Conservation (phyloP, 2,113 vertebrate species). For the Melanocharis versteri region DNA sequence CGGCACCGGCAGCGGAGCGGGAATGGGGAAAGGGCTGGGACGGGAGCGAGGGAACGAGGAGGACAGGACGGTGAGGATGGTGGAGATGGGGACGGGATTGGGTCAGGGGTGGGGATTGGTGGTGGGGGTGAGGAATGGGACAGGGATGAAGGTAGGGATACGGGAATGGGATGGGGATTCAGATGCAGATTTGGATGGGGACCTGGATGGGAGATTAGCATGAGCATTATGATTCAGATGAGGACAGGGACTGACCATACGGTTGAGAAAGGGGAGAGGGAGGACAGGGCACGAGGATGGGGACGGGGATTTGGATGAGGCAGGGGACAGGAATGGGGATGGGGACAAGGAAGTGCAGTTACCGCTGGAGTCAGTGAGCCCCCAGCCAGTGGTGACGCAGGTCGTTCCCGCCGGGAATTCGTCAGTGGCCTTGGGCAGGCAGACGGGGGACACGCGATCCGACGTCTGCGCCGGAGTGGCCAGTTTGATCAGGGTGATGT, state of each 20-base stretch:
- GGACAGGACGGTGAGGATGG: not conserved
- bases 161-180: not conserved
- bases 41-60: not conserved
- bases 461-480: not conserved
- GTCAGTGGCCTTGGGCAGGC: slow-evolving; percentile 19
- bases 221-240: not conserved
- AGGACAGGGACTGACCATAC: too few species aligned
- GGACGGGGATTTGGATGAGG: not conserved
- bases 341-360: not conserved
- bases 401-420: not conserved
- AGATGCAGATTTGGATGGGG: not conserved
- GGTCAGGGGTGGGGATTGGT: not conserved
- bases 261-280: not conserved
- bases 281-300: not conserved
- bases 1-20: too few species aligned
- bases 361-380: slow-evolving; percentile 45
- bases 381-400: slow-evolving; percentile 69
- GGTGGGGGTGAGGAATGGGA: not conserved
- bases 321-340: not conserved
- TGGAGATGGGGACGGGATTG: not conserved
- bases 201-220: not conserved
- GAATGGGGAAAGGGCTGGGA: not conserved
- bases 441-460: slow-evolving; percentile 13
- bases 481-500: slow-evolving; percentile 67
- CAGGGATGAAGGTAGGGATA: not conserved